Conservation (phyloP, 37 sponge, comb jelly and placozoan genomes). For the Geodia barretti region DNA sequence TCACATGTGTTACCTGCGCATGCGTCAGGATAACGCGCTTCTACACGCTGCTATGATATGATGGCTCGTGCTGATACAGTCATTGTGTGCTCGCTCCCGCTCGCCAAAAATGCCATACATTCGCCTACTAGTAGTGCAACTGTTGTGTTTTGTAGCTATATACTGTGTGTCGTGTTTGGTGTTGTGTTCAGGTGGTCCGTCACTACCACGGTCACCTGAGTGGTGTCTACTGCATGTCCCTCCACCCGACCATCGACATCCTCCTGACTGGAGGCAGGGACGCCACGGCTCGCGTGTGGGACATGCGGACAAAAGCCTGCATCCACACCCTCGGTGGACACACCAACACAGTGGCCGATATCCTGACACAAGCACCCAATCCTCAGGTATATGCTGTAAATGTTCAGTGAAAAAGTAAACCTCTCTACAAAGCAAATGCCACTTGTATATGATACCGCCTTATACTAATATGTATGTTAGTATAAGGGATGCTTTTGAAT, state of each 20-base stretch:
- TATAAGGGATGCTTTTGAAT: too few species aligned
- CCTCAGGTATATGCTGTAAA: slow-evolving; percentile 81
- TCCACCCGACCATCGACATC: slow-evolving; percentile 96
- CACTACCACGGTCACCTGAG: slow-evolving; percentile 99
- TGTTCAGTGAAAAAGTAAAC: background rate
- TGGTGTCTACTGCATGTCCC: slow-evolving; percentile 86
- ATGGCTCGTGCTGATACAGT: too few species aligned
- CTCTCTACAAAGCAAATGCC: background rate
- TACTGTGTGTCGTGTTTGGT: background rate
- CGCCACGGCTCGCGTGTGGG: slow-evolving; percentile 95
- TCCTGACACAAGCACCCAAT: slow-evolving; percentile 86
- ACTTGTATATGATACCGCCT: too few species aligned
- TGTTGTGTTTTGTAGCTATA: too few species aligned
- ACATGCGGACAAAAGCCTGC: slow-evolving; percentile 98
- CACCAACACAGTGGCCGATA: slow-evolving; percentile 94
- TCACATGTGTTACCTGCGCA: too few species aligned
- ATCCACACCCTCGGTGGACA: slow-evolving; percentile 96
- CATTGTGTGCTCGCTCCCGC: too few species aligned
- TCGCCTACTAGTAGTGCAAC: too few species aligned
- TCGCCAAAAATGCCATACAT: too few species aligned
- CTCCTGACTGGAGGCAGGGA: slow-evolving; percentile 92
- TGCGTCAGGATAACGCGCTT: too few species aligned
- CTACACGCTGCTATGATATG: too few species aligned
- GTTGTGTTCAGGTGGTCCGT: slow-evolving; percentile 75
- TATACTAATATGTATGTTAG: too few species aligned